A percentile compares a stretch with the other conserved stretches of the same genome.
Evolutionary conservation across 2,797 vertebrate genomes (phyloP).

Genomic region (Potorous gilbertii): DNA sequence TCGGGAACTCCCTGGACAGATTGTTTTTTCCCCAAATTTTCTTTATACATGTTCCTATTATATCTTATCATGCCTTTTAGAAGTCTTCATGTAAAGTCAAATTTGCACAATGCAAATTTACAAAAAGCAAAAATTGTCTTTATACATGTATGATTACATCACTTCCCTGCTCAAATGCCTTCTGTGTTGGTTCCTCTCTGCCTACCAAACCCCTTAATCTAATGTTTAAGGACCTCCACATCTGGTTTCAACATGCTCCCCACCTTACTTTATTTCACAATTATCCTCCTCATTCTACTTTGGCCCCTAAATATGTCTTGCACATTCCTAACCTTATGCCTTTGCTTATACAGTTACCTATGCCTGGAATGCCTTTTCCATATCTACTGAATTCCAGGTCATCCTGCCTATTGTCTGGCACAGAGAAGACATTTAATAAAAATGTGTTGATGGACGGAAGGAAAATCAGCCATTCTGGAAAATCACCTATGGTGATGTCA

Average conservation of each 20-base stretch:
- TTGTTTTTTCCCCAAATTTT: not conserved
- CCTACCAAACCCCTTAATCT: not conserved
- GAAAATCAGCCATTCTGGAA: constrained; percentile 23
- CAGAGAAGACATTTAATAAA: not conserved
- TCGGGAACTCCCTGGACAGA: not conserved
- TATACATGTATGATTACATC: not conserved
- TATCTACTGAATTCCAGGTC: not conserved
- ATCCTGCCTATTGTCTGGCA: not conserved
- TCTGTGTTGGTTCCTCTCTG: not conserved
- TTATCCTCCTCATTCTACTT: not conserved
- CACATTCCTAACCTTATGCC: not conserved
- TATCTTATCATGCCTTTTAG: not conserved
- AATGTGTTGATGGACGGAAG: not conserved
- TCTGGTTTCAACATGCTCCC: not conserved
- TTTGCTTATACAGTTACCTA: not conserved
- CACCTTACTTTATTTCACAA: not conserved
- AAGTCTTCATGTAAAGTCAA: not conserved
- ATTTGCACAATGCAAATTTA: not conserved
- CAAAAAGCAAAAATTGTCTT: not conserved
- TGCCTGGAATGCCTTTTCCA: not conserved
- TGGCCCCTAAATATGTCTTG: not conserved
- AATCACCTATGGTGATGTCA: constrained; percentile 44
- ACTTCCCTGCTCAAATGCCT: not conserved
- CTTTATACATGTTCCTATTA: not conserved
- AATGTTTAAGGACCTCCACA: not conserved